Evolutionary conservation across 1,140 invertebrate species (phyloP), one percentile per base, ranked within the genome.

Genomic region (Drosophila kurseongensis): DNA sequence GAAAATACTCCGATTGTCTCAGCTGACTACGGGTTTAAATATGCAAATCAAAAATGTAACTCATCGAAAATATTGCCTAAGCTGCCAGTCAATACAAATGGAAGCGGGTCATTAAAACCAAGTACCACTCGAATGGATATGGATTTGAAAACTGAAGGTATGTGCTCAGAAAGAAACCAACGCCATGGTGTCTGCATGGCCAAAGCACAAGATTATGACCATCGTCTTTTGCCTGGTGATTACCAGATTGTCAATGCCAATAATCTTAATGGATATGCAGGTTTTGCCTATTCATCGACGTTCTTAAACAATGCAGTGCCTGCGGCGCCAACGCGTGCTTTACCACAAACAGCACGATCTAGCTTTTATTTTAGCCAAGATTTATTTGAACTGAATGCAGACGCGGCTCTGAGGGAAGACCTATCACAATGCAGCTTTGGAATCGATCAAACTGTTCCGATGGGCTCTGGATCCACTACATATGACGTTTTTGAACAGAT

Each of bases 11-110:
- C 44, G 8, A 14, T 40, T 36, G 52, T 18, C 8, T n/a, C 48
- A 27, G 62, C 27, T 68, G 51, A 58, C 47, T 67, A 65, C 61
- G 54, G 50, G n/a, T 58, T 27, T 54, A 63, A 42, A 12, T 74
- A 72, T 93, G 94, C 41, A 95, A 95, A 95, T 95, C 96, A 95
- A 91, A 95, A 94, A 88, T 93, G 47, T 27, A 54, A 60, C 42
- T 67, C 58, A 40, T 35, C 58, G 5, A 88, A 89, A 67, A n/a
- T 79, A 40, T 55, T 91, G 41, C 78, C 80, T 59, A 38, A 48
- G 27, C 14, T 80, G 54, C 65, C 75, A 38, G 52, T 74, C 10
- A 66, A 72, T 38, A 65, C 75, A 27, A 92, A 63, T 50, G 67
- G 61, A 14, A 83, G 50, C 18, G 16, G 9, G 5, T 16, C 18